Evolutionary conservation across 2,888 invertebrate species (phyloP), one percentile per base, ranked within the genome.

Genomic region (Masnerella sp.): DNA sequence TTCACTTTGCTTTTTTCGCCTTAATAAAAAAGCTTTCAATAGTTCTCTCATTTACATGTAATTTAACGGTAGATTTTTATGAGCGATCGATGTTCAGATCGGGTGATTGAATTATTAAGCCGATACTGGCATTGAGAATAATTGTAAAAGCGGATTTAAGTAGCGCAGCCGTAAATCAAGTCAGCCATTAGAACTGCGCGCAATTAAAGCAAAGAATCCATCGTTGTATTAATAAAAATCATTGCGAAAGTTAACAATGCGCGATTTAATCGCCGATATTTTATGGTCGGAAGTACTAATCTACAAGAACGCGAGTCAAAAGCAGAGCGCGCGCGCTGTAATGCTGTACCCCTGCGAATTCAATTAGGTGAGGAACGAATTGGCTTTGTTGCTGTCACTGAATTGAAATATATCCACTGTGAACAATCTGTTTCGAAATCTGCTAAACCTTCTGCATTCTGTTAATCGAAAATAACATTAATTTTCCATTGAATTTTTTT

Each of bases 321-420:
- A 61, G 28, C 28, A 49, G 42, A 42, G 32, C 32, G 28, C 32
- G 32, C 42, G 5, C 40, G 15, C 9, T 51, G 30, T 61, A 62
- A 62, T 42, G 22, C 61, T 32, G 42, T 51, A 51, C 51, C 14
- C 32, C 36, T 38, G 22, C 12, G 22, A 51, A 62, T 62, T 62
- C 30, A 62, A 62, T 62, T 62, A 62, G 61, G 30, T 30, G 51
- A 42, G 51, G 22, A 62, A 62, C 42, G 51, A 62, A 62, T 51
- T 51, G 61, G 32, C 42, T 62, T 62, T 62, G 51, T 62, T 40
- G 61, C 15, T 62, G 61, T 51, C 42, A 62, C 30, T 15, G 32
- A 40, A 51, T 20, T 61, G 49, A 61, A 49, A 61, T 40, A 40
- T 61, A 47, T 9, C 40, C 47, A 61, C 38, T 61, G 61, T 14